A percentile compares a stretch with the other conserved stretches of the same genome.
phyloP scores from a whole-genome alignment of 1,140 invertebrate genomes.

The Venturia canescens region DNA sequence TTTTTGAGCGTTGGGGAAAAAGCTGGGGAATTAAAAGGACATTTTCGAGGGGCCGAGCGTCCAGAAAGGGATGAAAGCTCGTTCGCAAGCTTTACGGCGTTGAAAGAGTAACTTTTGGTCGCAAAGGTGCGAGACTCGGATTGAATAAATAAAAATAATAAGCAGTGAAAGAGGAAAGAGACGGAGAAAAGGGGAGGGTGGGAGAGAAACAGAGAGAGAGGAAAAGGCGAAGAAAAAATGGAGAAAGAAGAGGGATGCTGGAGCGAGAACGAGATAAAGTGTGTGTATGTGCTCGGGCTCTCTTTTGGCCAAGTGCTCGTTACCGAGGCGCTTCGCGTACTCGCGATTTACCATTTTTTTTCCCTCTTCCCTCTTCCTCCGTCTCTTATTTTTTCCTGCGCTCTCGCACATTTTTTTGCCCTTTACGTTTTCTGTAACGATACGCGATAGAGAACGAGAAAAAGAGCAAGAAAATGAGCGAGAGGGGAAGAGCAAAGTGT shows the following conservation, averaged over 20 bases:
- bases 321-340: not conserved
- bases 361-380: constrained; percentile 21
- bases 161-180: not conserved
- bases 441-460: constrained; percentile 22
- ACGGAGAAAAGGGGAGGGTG: not conserved
- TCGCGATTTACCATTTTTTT: constrained; percentile 39
- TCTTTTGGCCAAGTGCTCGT: not conserved
- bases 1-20: no score
- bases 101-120: constrained; percentile 18
- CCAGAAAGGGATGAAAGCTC: no score
- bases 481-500: not conserved
- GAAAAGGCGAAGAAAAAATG: constrained; percentile 12
- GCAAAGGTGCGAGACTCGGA: constrained; percentile 32
- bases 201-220: not conserved
- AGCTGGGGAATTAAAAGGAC: not conserved
- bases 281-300: not conserved
- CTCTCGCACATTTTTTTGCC: constrained; percentile 1
- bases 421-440: constrained; percentile 32
- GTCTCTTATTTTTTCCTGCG: constrained; percentile 6
- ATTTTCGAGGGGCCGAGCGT: no score
- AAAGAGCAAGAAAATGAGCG: constrained; percentile 2
- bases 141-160: constrained; percentile 22
- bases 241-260: constrained; percentile 5
- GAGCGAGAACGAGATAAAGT: constrained; percentile 17
- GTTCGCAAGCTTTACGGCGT: not conserved